phyloP scores from a whole-genome alignment of 2,888 invertebrate genomes.

The Nezara viridula region DNA sequence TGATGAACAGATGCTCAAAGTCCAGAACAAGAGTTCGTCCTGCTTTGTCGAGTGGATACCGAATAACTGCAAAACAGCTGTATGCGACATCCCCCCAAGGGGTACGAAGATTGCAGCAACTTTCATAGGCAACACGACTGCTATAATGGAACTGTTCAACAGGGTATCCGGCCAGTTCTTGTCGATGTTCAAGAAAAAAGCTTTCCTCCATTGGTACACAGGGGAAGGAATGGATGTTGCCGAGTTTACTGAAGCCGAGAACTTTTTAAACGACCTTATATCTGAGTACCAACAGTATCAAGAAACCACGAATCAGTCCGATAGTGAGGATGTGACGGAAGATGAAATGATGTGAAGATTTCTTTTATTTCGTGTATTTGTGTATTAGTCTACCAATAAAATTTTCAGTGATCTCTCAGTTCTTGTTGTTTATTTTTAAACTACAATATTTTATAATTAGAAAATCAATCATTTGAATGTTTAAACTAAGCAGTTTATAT shows the following conservation, averaged over 20 bases:
- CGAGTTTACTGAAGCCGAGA: background rate
- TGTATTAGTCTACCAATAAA: background rate
- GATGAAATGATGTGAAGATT: conserved; percentile 2
- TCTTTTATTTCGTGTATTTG: background rate
- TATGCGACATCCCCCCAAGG: conserved; percentile 63
- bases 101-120: conserved; percentile 62
- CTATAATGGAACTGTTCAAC: conserved; percentile 46
- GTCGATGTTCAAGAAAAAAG: conserved; percentile 50
- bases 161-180: conserved; percentile 39
- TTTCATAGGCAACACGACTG: conserved; percentile 59
- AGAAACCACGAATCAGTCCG: conserved; percentile 10
- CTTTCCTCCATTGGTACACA: conserved; percentile 52
- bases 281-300: conserved; percentile 50
- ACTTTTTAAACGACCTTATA: conserved; percentile 4
- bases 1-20: conserved; percentile 73
- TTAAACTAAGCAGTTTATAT: too few species aligned
- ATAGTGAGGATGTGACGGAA: background rate
- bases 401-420: background rate
- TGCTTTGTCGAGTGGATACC: conserved; percentile 63
- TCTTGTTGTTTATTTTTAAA: too few species aligned
- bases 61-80: conserved; percentile 63
- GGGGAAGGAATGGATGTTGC: conserved; percentile 32
- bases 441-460: too few species aligned
- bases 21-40: conserved; percentile 60
- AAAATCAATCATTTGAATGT: too few species aligned